Conservation (phyloP, 2,888 invertebrate genomes). For the Platycheirus albimanus region DNA sequence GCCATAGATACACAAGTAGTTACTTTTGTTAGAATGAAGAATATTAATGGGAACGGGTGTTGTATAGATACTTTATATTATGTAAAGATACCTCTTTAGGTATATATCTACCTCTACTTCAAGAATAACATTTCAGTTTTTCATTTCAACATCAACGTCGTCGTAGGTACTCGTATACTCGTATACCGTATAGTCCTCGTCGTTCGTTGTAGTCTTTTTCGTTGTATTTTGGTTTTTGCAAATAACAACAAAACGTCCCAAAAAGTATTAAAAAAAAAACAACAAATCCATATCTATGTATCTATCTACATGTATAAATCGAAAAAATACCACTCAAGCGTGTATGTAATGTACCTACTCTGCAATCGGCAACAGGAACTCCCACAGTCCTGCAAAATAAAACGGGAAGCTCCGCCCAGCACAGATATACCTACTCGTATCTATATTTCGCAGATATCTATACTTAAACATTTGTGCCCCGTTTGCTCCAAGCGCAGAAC, state of each 20-base stretch:
- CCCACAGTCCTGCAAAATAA: constrained; percentile 57
- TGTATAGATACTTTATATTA: constrained; percentile 5
- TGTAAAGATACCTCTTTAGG: neutral
- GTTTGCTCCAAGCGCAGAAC: constrained; percentile 67
- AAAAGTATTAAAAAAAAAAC: constrained; percentile 38
- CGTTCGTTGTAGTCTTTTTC: constrained; percentile 40
- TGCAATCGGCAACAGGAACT: constrained; percentile 54
- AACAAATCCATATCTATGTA: constrained; percentile 7
- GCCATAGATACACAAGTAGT: constrained; percentile 73
- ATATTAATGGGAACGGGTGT: constrained; percentile 41
- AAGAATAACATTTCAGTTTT: constrained; percentile 61
- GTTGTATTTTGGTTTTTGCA: constrained; percentile 41
- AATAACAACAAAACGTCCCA: constrained; percentile 69
- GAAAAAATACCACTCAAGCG: constrained; percentile 33
- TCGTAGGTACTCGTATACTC: neutral
- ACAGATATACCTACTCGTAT: constrained; percentile 53
- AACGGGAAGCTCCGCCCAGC: constrained; percentile 64
- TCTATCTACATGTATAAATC: constrained; percentile 21
- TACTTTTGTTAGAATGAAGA: constrained; percentile 66
- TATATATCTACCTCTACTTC: constrained; percentile 45
- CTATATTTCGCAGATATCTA: constrained; percentile 48
- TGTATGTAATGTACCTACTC: constrained; percentile 49
- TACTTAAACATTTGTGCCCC: constrained; percentile 31
- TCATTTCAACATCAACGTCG: constrained; percentile 65
- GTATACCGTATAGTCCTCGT: constrained; percentile 29